A percentile compares a stretch with the other conserved stretches of the same genome.
Evolutionary conservation across 2,797 vertebrate species (phyloP).

Genomic region (Hippocampus kuda): DNA sequence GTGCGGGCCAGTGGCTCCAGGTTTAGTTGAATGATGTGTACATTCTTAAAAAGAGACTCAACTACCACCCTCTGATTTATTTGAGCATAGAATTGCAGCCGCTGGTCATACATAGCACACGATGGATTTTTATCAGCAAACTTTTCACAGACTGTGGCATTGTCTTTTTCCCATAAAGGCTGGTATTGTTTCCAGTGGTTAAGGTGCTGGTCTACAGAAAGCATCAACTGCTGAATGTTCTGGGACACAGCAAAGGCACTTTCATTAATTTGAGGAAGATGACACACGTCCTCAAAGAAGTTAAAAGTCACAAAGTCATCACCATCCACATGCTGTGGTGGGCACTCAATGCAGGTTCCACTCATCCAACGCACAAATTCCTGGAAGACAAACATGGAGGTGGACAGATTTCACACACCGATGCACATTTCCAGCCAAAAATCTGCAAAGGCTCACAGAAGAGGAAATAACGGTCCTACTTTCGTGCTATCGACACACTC

Average conservation of each 20-base stretch:
- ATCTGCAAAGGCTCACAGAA: neutral
- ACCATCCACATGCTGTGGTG: constrained; percentile 63
- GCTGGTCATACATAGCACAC: constrained; percentile 77
- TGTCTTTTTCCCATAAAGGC: constrained; percentile 82
- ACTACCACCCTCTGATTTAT: constrained; percentile 67
- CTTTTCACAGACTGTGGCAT: constrained; percentile 69
- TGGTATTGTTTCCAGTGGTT: constrained; percentile 78
- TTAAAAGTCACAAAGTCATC: constrained; percentile 69
- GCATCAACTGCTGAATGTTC: constrained; percentile 71
- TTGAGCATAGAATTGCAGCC: constrained; percentile 74
- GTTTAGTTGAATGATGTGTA: constrained; percentile 75
- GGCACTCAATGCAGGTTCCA: constrained; percentile 83
- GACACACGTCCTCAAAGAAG: constrained; percentile 77
- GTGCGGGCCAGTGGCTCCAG: constrained; percentile 68
- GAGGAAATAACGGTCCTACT: constrained; percentile 57
- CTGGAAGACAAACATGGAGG: constrained; percentile 51
- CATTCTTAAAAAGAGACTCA: constrained; percentile 67
- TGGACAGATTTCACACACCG: neutral
- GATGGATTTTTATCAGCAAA: constrained; percentile 78
- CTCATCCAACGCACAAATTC: constrained; percentile 87
- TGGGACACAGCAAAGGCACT: constrained; percentile 68
- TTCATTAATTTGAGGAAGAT: constrained; percentile 73
- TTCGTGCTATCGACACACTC: constrained; percentile 81
- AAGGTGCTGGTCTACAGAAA: constrained; percentile 65
- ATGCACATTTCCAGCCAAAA: neutral